Base-by-base conservation (phyloP, 2,888 invertebrate species). In the Dorcus hopei region DNA sequence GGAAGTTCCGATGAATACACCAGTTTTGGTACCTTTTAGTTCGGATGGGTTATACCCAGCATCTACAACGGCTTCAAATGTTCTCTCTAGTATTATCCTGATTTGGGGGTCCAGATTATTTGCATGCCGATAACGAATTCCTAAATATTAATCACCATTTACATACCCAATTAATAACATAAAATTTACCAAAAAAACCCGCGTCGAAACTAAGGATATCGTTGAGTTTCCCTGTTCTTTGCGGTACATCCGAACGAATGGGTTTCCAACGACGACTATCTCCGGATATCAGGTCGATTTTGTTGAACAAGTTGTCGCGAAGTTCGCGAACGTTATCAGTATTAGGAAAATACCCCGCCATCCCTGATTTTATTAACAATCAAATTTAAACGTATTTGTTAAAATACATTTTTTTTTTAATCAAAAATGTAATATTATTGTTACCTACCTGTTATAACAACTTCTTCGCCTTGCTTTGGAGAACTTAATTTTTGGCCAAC, bases 281-380 rank as follows among this genome's bases (percentile, higher is more conserved):
- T 23, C 87, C 90, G 53, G 92, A 91, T 57, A 95, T 86, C 82
- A 95, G 85, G 72, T 96, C 94, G 66, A 90, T 85, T 76, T 90
- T 89, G 72, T 88, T 87, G 68, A 88, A 85, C 14, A 94, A 81
- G 69, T 88, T 88, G 52, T 87, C 80, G 70, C 83, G 80, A 47
- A 93, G 86, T 65, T 91, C 86, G 49, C 83, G 77, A 54, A 93
- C 83, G 66, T 88, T 88, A 62, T 87, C 84, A 0, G 90, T 90
- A 68, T 91, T 87, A 0, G 95, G 94, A 75, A 90, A 90, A 70
- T 87, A 81, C 0, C 90, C 90, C 0, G 90, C 81, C 43, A 63
- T 58, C 67, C 90, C 90, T 40, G 85, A 79, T 69, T 90, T 84
- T 58, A 86, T 42, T 42, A 7, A 45, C 2, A 19, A 19, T 2